phyloP scores from a whole-genome alignment of 2,113 vertebrate genomes.

The Polypterus senegalus region DNA sequence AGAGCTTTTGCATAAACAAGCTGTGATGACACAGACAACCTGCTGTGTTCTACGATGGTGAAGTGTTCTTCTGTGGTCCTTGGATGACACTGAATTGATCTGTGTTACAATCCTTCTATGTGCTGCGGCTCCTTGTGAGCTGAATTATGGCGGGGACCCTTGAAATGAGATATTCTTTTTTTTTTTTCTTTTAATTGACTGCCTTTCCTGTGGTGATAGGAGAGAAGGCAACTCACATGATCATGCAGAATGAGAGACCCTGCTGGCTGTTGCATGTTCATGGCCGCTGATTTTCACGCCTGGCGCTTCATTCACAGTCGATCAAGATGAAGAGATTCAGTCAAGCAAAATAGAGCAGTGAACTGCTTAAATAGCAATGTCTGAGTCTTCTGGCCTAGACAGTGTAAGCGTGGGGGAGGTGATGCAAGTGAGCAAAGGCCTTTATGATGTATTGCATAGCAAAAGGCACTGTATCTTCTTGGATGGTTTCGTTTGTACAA shows the following conservation, averaged over 20 bases:
- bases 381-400: conserved; percentile 6
- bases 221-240: neutral
- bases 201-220: neutral
- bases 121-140: too few species aligned
- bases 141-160: too few species aligned
- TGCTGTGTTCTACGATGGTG: too few species aligned
- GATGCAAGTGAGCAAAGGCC: neutral
- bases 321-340: conserved; percentile 6
- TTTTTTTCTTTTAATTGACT: conserved; percentile 1
- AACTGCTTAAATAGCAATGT: neutral
- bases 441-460: neutral
- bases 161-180: too few species aligned
- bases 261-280: neutral
- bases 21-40: too few species aligned
- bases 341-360: conserved; percentile 16
- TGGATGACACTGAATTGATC: too few species aligned
- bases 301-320: conserved; percentile 3
- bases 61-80: too few species aligned
- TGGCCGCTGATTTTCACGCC: neutral
- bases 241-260: neutral
- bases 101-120: too few species aligned
- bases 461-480: too few species aligned
- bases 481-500: too few species aligned
- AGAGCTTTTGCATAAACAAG: too few species aligned
- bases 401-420: conserved; percentile 5